Evolutionary conservation across 2,797 vertebrate species (phyloP), one percentile per base, ranked within the genome.

Genomic region (Galago senegalensis): DNA sequence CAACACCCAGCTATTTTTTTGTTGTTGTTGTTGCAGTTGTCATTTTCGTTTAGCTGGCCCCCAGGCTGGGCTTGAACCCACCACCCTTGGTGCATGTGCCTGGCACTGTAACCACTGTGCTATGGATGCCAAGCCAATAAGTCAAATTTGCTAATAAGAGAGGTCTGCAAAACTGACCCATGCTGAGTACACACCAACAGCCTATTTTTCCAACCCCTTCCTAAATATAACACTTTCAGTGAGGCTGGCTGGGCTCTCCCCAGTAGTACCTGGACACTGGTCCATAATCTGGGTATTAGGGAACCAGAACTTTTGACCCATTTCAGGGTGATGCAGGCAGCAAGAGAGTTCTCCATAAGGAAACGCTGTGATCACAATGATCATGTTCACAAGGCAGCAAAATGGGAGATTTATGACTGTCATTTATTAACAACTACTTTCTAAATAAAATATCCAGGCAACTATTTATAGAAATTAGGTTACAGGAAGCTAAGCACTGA

Each of bases 381-480:
- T 77, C 34, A 61, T 7, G 34, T 63, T 86, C 73, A 86, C 12
- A 63, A 83, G 25, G 53, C 14, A 56, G 56, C 1, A 25, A 70
- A 91, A 69, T 11, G 58, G 29, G 18, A 46, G 31, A 34, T 27
- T 85, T 85, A 63, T 14, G 60, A 82, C 4, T 82, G 13, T 49
- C 61, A 82, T 58, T 75, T 93, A 81, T 79, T 91, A 85, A 17
- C 40, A 83, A 77, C 63, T 72, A 63, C 67, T 70, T 89, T 87
- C 60, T 76, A 94, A 85, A 69, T 91, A 91, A 96, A 85, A 88
- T 87, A 90, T 63, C 20, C 49, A 87, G 20, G 73, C 0, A 88
- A 43, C 56, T 73, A 6, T 77, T 88, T 23, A 86, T 81, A 91
- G 73, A 63, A 73, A 69, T 43, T 58, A 56, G 20, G 3, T 53